Evolutionary conservation across 1,140 invertebrate genomes (phyloP).

Genomic region (Bombyx mori): DNA sequence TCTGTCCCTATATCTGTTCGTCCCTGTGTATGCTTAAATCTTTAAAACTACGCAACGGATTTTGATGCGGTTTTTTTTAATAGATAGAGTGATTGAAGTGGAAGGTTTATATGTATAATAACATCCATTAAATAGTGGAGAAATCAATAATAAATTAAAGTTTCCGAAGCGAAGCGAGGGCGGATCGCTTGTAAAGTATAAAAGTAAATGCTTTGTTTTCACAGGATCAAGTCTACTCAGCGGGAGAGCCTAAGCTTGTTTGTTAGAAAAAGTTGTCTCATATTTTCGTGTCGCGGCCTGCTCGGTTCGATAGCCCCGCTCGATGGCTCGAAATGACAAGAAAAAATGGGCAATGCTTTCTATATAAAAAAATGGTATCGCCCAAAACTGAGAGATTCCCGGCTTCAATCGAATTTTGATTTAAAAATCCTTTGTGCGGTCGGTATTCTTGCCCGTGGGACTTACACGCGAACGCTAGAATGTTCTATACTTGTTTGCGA

Average conservation of each 20-base stretch:
- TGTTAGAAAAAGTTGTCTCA: neutral
- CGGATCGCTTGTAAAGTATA: neutral
- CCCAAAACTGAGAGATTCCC: neutral
- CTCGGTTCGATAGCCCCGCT: constrained; percentile 2
- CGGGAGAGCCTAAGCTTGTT: neutral
- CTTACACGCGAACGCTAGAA: neutral
- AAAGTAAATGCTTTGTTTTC: constrained; percentile 4
- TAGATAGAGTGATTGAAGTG: no score
- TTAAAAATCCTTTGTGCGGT: constrained; percentile 3
- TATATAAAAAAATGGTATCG: constrained; percentile 1
- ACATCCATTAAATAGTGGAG: no score
- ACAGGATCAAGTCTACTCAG: neutral
- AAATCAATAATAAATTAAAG: no score
- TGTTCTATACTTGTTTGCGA: constrained; percentile 1
- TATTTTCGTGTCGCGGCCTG: constrained; percentile 4
- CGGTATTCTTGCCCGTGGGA: constrained; percentile 1
- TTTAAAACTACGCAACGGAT: no score
- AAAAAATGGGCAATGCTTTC: constrained; percentile 6
- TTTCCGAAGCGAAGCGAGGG: no score
- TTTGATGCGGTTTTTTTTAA: no score
- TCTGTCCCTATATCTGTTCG: no score
- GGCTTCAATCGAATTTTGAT: constrained; percentile 9
- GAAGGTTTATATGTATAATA: no score
- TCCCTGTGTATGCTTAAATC: no score
- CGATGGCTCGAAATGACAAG: constrained; percentile 7